A percentile compares a stretch with the other conserved stretches of the same genome.
These are phyloP conservation scores for Drosophila mulleri DNA, from an alignment of 2,888 invertebrate species.

Conservation along the genomic window DNA sequence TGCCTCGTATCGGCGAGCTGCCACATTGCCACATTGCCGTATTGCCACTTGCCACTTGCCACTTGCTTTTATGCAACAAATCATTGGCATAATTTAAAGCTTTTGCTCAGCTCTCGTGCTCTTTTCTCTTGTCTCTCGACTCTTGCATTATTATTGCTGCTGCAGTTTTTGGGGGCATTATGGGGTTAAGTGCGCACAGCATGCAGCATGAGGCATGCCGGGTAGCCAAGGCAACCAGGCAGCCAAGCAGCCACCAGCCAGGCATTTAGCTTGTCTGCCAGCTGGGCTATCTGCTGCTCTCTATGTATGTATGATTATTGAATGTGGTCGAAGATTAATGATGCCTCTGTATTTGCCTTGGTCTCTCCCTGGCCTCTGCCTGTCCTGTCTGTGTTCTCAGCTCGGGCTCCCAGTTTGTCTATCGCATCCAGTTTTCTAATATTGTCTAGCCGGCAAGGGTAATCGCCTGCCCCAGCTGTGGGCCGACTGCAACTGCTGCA, in stretches of 20 bases:
- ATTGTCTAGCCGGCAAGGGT: constrained; percentile 24
- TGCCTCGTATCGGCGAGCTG: constrained; percentile 12
- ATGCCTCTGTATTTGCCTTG: constrained; percentile 49
- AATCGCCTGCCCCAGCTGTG: constrained; percentile 38
- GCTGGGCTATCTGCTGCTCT: constrained; percentile 45
- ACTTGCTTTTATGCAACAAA: constrained; percentile 76
- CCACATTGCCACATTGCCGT: constrained; percentile 51
- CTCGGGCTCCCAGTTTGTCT: constrained; percentile 6
- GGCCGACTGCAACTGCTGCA: neutral
- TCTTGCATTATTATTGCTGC: constrained; percentile 39
- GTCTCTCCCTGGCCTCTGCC: constrained; percentile 13
- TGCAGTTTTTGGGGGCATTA: constrained; percentile 36
- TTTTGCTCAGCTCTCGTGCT: constrained; percentile 30
- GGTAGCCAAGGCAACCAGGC: constrained; percentile 14
- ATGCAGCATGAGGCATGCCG: constrained; percentile 19
- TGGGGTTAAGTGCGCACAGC: constrained; percentile 55
- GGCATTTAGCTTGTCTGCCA: constrained; percentile 45
- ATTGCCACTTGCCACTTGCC: constrained; percentile 52
- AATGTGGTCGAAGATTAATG: constrained; percentile 82
- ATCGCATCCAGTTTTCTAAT: constrained; percentile 44
- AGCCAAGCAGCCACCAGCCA: constrained; percentile 7
- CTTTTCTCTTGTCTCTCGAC: constrained; percentile 25
- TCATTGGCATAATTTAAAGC: constrained; percentile 80
- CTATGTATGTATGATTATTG: constrained; percentile 79
- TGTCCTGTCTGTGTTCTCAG: constrained; percentile 3